Conservation (phyloP, 2,888 invertebrate genomes). For the Synergus umbraculus region DNA sequence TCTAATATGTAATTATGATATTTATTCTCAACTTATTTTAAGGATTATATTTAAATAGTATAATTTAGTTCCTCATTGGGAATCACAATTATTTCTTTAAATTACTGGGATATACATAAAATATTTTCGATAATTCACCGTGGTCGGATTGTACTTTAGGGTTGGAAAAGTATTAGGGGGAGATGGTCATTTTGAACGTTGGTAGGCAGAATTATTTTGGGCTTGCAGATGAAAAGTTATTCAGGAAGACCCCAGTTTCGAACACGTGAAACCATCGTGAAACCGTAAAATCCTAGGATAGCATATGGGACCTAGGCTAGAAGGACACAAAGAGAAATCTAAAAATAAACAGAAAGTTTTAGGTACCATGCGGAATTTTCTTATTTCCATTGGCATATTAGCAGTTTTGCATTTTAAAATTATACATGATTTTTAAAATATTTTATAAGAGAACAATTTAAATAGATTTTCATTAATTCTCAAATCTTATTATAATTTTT, state of each 20-base stretch:
- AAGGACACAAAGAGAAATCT: neutral
- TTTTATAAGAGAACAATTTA: too few relatives aligned
- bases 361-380: neutral
- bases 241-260: slow-evolving; percentile 10
- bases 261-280: slow-evolving; percentile 11
- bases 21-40: neutral
- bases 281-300: neutral
- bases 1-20: neutral
- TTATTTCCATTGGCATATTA: neutral
- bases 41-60: neutral
- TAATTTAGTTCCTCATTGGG: neutral
- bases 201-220: neutral
- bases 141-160: neutral
- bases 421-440: too few relatives aligned
- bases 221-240: slow-evolving; percentile 15
- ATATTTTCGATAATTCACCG: neutral
- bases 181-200: neutral
- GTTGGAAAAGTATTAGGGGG: neutral
- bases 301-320: neutral
- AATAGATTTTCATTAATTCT: too few relatives aligned
- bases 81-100: neutral
- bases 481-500: too few relatives aligned
- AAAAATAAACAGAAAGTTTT: neutral
- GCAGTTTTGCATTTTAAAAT: too few relatives aligned
- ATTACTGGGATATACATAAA: neutral